phyloP scores from a whole-genome alignment of 1,140 invertebrate species.

The Drosophila rhopaloa region DNA sequence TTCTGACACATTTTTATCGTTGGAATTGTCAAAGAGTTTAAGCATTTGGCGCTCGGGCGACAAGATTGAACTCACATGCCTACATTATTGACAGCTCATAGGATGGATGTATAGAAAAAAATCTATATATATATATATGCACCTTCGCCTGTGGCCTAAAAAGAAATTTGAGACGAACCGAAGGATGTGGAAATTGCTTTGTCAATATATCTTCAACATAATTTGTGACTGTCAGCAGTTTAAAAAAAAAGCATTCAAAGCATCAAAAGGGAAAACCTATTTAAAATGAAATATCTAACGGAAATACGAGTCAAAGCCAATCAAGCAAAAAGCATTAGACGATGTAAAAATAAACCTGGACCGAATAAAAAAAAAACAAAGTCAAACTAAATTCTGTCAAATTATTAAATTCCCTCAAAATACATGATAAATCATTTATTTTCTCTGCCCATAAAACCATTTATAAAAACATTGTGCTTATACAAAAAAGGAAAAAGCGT shows the following conservation, averaged over 20 bases:
- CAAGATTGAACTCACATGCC: slow-evolving; percentile 51
- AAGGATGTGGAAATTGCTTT: slow-evolving; percentile 56
- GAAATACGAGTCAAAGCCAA: slow-evolving; percentile 12
- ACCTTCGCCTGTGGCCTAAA: slow-evolving; percentile 29
- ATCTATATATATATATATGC: slow-evolving; percentile 5
- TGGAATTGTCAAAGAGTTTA: slow-evolving; percentile 80
- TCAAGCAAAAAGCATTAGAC: neutral
- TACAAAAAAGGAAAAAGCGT: neutral
- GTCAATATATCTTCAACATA: slow-evolving; percentile 40
- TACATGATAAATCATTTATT: slow-evolving; percentile 13
- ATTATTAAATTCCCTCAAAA: slow-evolving; percentile 13
- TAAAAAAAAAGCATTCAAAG: slow-evolving; percentile 8
- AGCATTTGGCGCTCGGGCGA: slow-evolving; percentile 51
- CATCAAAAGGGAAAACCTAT: slow-evolving; percentile 32
- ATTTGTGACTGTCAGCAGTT: slow-evolving; percentile 49
- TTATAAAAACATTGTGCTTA: slow-evolving; percentile 18
- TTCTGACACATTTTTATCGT: slow-evolving; percentile 78
- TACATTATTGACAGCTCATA: slow-evolving; percentile 59
- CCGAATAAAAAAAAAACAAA: neutral
- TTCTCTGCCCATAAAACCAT: slow-evolving; percentile 26
- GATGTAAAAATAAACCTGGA: neutral
- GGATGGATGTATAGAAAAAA: slow-evolving; percentile 11
- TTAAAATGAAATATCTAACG: slow-evolving; percentile 35
- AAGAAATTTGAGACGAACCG: slow-evolving; percentile 29
- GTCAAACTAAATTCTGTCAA: neutral